Evolutionary conservation across 92 coral and sea anemone species (phyloP).

Genomic region (Phenganax marumi): DNA sequence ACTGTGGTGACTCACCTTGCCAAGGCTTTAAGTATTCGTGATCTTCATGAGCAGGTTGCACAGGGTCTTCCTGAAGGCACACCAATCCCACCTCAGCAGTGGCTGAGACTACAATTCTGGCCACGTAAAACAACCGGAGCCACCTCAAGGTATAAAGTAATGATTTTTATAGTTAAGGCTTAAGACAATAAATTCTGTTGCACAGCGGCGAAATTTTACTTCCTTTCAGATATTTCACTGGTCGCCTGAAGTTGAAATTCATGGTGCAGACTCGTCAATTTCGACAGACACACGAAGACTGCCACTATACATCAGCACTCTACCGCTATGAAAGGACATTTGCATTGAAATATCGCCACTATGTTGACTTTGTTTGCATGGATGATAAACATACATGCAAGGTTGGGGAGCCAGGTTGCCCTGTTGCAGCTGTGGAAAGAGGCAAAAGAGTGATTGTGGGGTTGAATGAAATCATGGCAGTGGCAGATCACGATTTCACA

Average conservation of each 20-base stretch:
- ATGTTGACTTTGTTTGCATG: neutral
- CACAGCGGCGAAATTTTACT: no score
- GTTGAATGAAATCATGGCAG: neutral
- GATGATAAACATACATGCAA: conserved; percentile 33
- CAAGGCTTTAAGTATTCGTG: no score
- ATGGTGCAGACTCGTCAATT: conserved; percentile 31
- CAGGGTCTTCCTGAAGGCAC: no score
- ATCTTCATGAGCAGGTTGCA: no score
- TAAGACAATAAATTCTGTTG: no score
- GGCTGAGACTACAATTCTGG: conserved; percentile 40
- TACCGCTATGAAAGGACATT: conserved; percentile 26
- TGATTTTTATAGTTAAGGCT: no score
- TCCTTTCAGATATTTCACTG: no score
- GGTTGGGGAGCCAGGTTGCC: conserved; percentile 18
- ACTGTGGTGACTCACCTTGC: no score
- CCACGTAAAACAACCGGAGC: no score
- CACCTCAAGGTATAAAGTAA: no score
- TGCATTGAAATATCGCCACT: conserved; percentile 8
- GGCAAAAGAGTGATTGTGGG: conserved; percentile 27
- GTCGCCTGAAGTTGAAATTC: no score
- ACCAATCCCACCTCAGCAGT: conserved; percentile 28
- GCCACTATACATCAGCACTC: conserved; percentile 27
- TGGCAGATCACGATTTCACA: conserved; percentile 49
- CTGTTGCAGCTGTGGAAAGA: conserved; percentile 26
- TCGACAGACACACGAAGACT: conserved; percentile 19